Evolutionary conservation across 2,888 invertebrate genomes (phyloP).

Genomic region (Amphipyra tragopoginis): DNA sequence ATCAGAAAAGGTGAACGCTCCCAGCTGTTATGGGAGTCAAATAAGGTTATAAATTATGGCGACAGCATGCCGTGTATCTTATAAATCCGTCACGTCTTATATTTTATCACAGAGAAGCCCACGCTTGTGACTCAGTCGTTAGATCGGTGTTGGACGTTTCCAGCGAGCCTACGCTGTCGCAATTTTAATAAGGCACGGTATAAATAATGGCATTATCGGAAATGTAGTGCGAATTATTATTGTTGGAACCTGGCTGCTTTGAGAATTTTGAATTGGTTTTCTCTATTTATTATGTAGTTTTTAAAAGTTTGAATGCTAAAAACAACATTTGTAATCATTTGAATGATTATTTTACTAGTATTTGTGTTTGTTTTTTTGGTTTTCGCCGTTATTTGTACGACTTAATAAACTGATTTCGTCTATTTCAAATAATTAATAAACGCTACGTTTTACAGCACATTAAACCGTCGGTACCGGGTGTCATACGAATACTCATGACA

Average conservation of each 20-base stretch:
- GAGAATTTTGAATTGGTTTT: conserved; percentile 7
- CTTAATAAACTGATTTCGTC: too few species aligned
- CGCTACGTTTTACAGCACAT: too few species aligned
- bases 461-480: too few species aligned
- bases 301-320: too few species aligned
- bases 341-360: too few species aligned
- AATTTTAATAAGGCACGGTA: conserved; percentile 74
- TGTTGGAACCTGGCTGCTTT: conserved; percentile 3
- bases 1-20: conserved; percentile 54
- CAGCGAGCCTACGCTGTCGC: conserved; percentile 79
- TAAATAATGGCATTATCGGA: conserved; percentile 61
- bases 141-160: conserved; percentile 71
- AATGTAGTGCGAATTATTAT: conserved; percentile 56
- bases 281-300: too few species aligned
- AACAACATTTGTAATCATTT: too few species aligned
- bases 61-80: conserved; percentile 60
- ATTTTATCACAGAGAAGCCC: conserved; percentile 69
- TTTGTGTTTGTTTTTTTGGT: too few species aligned
- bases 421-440: too few species aligned
- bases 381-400: too few species aligned
- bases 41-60: conserved; percentile 63
- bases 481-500: too few species aligned
- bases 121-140: conserved; percentile 74
- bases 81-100: conserved; percentile 76
- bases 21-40: conserved; percentile 50